Evolutionary conservation across 2,888 invertebrate genomes (phyloP).

Genomic region (Yponomeuta evonymella): DNA sequence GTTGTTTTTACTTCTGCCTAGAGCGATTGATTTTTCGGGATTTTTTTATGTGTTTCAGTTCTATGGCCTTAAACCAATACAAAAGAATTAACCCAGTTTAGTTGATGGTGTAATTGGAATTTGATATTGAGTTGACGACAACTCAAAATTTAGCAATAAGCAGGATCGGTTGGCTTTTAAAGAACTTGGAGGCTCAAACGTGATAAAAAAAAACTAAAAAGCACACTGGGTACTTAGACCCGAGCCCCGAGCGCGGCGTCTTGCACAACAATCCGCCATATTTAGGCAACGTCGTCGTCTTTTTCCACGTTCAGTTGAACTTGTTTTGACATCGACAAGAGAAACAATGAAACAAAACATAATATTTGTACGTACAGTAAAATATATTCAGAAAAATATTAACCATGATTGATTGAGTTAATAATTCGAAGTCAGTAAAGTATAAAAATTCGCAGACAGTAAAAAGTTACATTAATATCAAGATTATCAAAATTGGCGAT

Average conservation of each 20-base stretch:
- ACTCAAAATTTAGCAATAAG: too few species aligned
- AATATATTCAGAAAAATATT: slow-evolving; percentile 52
- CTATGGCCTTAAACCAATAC: too few species aligned
- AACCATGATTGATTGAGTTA: slow-evolving; percentile 62
- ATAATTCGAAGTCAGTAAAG: slow-evolving; percentile 32
- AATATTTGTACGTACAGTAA: not conserved
- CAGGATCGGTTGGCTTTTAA: too few species aligned
- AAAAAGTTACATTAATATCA: slow-evolving; percentile 58
- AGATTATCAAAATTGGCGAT: slow-evolving; percentile 44
- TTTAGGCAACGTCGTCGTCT: not conserved
- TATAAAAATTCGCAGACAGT: slow-evolving; percentile 60
- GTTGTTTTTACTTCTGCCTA: too few species aligned
- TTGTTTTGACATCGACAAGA: not conserved
- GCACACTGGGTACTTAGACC: not conserved
- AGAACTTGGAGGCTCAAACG: too few species aligned
- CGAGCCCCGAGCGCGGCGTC: not conserved
- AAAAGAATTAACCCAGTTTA: too few species aligned
- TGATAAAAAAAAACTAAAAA: too few species aligned
- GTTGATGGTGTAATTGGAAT: too few species aligned
- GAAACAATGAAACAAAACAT: slow-evolving; percentile 1
- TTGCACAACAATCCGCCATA: not conserved
- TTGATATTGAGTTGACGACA: too few species aligned
- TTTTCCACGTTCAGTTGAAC: not conserved
- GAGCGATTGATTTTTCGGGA: too few species aligned
- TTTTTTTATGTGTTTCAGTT: too few species aligned